Conservation (phyloP, 2,888 invertebrate genomes). For the Philopedon plagiatum region DNA sequence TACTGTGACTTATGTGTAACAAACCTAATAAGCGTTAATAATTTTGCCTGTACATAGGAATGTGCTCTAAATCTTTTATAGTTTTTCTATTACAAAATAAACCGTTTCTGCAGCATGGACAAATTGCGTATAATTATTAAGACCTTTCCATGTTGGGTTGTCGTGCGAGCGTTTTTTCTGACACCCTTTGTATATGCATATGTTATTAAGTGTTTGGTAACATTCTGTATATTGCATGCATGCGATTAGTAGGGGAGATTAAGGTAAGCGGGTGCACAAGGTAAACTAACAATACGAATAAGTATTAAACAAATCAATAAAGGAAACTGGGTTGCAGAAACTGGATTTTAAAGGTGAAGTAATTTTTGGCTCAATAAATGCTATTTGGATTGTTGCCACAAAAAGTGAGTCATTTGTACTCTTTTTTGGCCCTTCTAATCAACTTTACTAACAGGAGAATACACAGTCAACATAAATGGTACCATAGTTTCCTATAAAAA, state of each 20-base stretch:
- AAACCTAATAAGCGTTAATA: constrained; percentile 19
- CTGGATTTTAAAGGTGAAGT: too few species aligned
- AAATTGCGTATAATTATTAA: constrained; percentile 21
- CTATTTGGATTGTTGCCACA: too few species aligned
- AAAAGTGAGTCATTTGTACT: too few species aligned
- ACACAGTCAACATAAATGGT: too few species aligned
- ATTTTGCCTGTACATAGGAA: constrained; percentile 8
- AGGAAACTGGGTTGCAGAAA: too few species aligned
- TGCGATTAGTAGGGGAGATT: not conserved
- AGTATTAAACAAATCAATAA: too few species aligned
- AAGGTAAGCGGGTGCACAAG: not conserved
- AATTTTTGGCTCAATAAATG: too few species aligned
- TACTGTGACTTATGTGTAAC: constrained; percentile 20
- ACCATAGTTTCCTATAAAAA: too few species aligned
- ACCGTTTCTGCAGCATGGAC: not conserved
- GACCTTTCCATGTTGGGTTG: constrained; percentile 7
- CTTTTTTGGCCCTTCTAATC: too few species aligned
- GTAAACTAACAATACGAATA: too few species aligned
- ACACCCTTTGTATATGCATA: constrained; percentile 2
- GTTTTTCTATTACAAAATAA: constrained; percentile 1
- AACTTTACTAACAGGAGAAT: too few species aligned
- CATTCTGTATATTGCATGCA: not conserved
- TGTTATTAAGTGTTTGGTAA: constrained; percentile 10
- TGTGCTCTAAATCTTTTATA: constrained; percentile 14
- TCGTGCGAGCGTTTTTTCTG: not conserved